These are phyloP conservation scores for Marisa cornuarietis DNA, from an alignment of 1,140 invertebrate genomes.

Conservation along the genomic window DNA sequence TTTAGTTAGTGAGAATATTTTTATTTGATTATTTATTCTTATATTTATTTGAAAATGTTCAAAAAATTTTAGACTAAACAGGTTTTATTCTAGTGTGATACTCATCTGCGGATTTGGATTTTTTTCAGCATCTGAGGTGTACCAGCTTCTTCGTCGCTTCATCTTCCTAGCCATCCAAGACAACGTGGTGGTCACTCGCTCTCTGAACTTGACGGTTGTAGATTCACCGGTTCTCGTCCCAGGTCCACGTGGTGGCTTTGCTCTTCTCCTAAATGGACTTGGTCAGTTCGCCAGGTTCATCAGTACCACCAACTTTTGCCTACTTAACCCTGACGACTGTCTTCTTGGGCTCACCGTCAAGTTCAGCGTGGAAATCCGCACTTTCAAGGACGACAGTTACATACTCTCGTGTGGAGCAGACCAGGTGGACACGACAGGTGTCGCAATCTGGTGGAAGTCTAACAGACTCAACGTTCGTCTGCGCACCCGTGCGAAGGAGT, in stretches of 20 bases:
- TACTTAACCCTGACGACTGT: constrained; percentile 39
- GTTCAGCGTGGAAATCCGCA: constrained; percentile 41
- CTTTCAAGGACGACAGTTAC: constrained; percentile 41
- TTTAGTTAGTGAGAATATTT: not conserved
- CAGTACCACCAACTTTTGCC: not conserved
- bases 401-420: constrained; percentile 50
- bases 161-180: constrained; percentile 35
- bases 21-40: not conserved
- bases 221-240: constrained; percentile 29
- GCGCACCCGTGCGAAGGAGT: constrained; percentile 35
- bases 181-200: constrained; percentile 33
- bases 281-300: constrained; percentile 36
- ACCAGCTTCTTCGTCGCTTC: constrained; percentile 23
- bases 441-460: constrained; percentile 43
- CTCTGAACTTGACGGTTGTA: constrained; percentile 33
- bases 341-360: constrained; percentile 43
- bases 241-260: constrained; percentile 40
- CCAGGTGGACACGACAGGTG: constrained; percentile 27
- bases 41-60: no score
- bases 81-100: no score
- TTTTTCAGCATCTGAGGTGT: constrained; percentile 35
- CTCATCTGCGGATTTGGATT: not conserved
- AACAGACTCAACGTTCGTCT: constrained; percentile 40
- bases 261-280: constrained; percentile 39
- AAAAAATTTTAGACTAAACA: no score